Evolutionary conservation across 2,797 vertebrate species (phyloP), one percentile per base, ranked within the genome.

Genomic region (Xenops minutus): DNA sequence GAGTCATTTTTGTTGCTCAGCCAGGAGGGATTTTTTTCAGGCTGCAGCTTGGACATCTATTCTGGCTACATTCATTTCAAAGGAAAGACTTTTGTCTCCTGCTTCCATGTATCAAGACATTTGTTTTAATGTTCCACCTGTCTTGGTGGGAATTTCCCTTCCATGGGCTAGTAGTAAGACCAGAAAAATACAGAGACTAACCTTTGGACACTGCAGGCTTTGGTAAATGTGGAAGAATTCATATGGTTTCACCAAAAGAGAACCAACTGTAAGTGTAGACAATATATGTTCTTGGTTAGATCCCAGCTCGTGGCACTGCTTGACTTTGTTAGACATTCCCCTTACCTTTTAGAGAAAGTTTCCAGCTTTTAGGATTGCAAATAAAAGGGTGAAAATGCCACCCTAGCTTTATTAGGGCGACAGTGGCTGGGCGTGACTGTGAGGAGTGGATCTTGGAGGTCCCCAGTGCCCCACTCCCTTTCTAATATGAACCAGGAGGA

Each of bases 1-100:
- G 86, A 88, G 49, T 91, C 46, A 6, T 75, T 93, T 95, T 41
- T 75, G 54, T 93, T 89, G 58, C 48, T 76, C 16, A 49, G 23
- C 56, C 76, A 83, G 68, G 63, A 87, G 51, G 56, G 59, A 74
- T 51, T 64, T 63, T 63, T 88, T 92, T 75, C 36, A 81, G 87
- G 64, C 94, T 51, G 55, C 43, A 77, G 54, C 43, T 68, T 76
- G 68, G 73, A 12, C 51, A 15, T 85, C 58, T 83, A 1, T 71
- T 84, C 56, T 77, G 30, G 75, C 49, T 83, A 7, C 30, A 21
- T 88, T 77, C 14, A 21, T 94, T 96, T 91, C 52, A 29, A 94
- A 84, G 55, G 75, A 16, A 39, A 74, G 34, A 62, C 63, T 66
- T 44, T 36, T 48, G 19, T 67, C 48, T 91, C 32, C n/a, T 41